Evolutionary conservation across 2,888 invertebrate species (phyloP).

Genomic region (Ormyrus pomaceus): DNA sequence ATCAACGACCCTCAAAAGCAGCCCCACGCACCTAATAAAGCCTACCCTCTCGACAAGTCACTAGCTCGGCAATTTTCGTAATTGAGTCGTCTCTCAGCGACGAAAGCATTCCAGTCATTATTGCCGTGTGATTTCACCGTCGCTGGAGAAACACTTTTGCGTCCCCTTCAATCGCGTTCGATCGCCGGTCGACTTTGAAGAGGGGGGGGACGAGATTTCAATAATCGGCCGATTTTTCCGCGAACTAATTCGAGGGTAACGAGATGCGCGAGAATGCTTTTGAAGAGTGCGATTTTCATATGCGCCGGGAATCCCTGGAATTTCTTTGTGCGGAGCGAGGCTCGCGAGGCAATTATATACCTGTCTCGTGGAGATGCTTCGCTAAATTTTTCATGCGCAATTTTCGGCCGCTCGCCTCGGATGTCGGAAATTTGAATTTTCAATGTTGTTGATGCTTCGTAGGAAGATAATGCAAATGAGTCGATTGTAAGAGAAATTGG

Average conservation of each 20-base stretch:
- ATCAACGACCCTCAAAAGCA: too few species aligned
- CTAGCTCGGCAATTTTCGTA: constrained; percentile 42
- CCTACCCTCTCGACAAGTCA: constrained; percentile 1
- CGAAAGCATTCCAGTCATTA: constrained; percentile 37
- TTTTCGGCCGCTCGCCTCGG: too few species aligned
- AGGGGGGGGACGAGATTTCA: not conserved
- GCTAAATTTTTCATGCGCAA: too few species aligned
- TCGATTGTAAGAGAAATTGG: too few species aligned
- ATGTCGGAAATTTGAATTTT: too few species aligned
- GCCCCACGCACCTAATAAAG: too few species aligned
- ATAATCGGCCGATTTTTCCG: not conserved
- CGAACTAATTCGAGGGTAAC: not conserved
- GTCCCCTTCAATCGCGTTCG: constrained; percentile 40
- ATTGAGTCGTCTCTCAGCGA: constrained; percentile 25
- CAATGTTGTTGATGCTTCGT: too few species aligned
- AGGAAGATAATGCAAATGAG: too few species aligned
- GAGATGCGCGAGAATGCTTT: constrained; percentile 6
- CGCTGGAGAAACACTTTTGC: constrained; percentile 35
- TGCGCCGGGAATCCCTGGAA: not conserved
- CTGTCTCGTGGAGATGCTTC: too few species aligned
- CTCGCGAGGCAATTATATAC: too few species aligned
- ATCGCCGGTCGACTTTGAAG: not conserved
- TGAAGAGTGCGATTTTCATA: constrained; percentile 16
- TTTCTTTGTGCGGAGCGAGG: too few species aligned
- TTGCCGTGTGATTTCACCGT: constrained; percentile 35